Percentiles rank a stretch among this genome's conserved stretches.
Evolutionary conservation across 2,113 vertebrate species (phyloP).

Genomic region (Anser cygnoides): DNA sequence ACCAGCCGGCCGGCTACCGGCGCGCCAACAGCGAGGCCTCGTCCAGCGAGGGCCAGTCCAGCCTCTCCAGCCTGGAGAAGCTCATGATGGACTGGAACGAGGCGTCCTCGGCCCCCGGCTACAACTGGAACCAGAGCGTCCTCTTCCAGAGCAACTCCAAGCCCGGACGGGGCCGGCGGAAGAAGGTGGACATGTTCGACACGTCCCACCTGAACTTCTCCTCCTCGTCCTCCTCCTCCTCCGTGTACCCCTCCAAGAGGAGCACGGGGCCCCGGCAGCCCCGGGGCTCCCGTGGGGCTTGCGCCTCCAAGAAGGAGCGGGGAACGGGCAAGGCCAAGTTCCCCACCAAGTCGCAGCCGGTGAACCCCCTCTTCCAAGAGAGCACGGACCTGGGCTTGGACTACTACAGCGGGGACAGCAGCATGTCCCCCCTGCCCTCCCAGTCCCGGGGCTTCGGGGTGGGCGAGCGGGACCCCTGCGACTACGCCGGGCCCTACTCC

Average conservation of each 20-base stretch:
- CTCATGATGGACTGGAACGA: constrained; percentile 99
- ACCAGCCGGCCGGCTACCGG: constrained; percentile 81
- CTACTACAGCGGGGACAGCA: constrained; percentile 97
- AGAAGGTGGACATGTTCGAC: constrained; percentile 91
- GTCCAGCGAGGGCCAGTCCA: constrained; percentile 89
- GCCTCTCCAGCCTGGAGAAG: constrained; percentile 97
- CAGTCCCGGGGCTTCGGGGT: constrained; percentile 88
- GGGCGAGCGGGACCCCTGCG: constrained; percentile 88
- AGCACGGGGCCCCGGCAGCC: constrained; percentile 87
- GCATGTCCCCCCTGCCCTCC: constrained; percentile 93
- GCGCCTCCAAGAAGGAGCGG: constrained; percentile 89
- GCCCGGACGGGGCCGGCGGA: constrained; percentile 90
- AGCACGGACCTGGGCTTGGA: constrained; percentile 87
- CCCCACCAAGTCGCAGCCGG: constrained; percentile 80
- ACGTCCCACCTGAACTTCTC: constrained; percentile 84
- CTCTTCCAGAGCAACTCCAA: constrained; percentile 96
- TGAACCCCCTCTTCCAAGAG: constrained; percentile 91
- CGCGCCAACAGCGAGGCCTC: constrained; percentile 85
- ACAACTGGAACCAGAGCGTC: constrained; percentile 98
- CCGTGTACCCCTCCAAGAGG: constrained; percentile 89
- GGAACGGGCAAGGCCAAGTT: constrained; percentile 85
- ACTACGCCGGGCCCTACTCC: constrained; percentile 95
- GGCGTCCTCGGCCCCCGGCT: constrained; percentile 90
- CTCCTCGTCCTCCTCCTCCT: constrained; percentile 87
- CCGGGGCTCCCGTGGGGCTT: constrained; percentile 87